phyloP scores from a whole-genome alignment of 1,140 invertebrate genomes.

The Tetramorium alpestre region DNA sequence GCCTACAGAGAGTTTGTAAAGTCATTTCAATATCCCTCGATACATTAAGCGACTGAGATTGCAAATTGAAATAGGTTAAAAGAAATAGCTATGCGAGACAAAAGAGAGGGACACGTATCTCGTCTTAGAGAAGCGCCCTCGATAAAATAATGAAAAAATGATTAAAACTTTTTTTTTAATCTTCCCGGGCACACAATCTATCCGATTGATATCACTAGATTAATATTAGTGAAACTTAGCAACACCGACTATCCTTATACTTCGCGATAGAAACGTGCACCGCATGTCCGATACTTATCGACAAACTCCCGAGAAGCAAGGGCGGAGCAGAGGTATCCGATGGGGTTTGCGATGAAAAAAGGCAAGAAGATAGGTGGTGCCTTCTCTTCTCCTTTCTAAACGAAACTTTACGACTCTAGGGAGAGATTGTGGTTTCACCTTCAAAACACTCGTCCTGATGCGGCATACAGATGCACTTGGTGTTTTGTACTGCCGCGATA shows the following conservation, averaged over 20 bases:
- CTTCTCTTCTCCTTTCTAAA: conserved; percentile 27
- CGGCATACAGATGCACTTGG: conserved; percentile 24
- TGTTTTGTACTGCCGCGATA: conserved; percentile 18
- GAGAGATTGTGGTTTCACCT: conserved; percentile 42
- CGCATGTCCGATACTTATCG: conserved; percentile 55
- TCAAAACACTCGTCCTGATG: background rate
- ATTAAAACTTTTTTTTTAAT: conserved; percentile 72
- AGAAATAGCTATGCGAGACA: conserved; percentile 6
- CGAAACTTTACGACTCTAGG: conserved; percentile 30
- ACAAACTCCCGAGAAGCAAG: background rate
- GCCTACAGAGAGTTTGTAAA: background rate
- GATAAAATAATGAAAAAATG: conserved; percentile 77
- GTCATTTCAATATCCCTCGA: background rate
- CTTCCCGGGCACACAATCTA: conserved; percentile 56
- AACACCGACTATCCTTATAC: conserved; percentile 60
- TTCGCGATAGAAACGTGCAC: conserved; percentile 68
- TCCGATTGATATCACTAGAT: conserved; percentile 26
- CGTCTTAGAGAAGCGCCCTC: background rate
- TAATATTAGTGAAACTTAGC: conserved; percentile 63
- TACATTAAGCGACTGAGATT: background rate
- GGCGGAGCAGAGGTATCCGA: background rate
- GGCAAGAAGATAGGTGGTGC: background rate
- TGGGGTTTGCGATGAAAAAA: conserved; percentile 14
- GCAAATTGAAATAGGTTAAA: background rate
- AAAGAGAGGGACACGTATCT: conserved; percentile 43